Evolutionary conservation across 1,140 invertebrate genomes (phyloP).

Genomic region (Planococcus citri): DNA sequence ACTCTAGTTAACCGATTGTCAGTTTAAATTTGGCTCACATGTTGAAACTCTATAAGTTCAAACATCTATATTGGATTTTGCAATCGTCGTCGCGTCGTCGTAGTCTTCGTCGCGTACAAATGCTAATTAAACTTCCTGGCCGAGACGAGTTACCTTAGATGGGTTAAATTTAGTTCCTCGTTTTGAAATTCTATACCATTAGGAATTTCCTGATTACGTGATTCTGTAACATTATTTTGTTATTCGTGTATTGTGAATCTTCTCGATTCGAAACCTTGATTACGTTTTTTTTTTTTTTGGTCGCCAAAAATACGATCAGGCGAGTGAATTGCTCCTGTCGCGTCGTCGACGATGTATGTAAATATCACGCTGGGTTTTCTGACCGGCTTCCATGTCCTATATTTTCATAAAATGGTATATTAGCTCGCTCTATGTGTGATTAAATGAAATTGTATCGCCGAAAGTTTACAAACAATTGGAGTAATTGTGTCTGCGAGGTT

Average conservation of each 20-base stretch:
- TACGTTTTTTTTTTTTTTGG: no score
- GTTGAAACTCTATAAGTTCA: no score
- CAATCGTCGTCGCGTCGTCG: no score
- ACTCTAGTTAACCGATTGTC: neutral
- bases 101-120: neutral
- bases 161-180: neutral
- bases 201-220: neutral
- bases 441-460: neutral
- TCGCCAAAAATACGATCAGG: no score
- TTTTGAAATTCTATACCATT: neutral
- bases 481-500: no score
- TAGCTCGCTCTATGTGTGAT: neutral
- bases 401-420: neutral
- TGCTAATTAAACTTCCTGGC: neutral
- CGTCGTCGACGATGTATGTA: no score
- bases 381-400: neutral
- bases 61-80: neutral
- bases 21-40: neutral
- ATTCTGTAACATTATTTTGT: no score
- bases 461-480: neutral
- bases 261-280: no score
- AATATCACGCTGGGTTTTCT: neutral
- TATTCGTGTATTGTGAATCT: no score
- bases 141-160: neutral
- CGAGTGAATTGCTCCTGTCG: no score